Conservation (phyloP, 2,888 invertebrate species). For the Melipona beecheii region DNA sequence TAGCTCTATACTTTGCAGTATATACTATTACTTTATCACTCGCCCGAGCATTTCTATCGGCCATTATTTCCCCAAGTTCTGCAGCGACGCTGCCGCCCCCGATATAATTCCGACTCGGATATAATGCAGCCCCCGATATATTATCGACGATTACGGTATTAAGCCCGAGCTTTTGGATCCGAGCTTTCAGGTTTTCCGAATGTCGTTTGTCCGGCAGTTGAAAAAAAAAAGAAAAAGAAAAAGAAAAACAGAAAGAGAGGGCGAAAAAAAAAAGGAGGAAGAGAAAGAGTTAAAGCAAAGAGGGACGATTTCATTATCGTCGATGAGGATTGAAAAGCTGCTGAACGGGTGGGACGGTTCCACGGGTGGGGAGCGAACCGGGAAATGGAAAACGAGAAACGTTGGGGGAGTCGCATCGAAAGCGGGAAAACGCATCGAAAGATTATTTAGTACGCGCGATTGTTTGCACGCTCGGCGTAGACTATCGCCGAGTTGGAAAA, state of each 20-base stretch:
- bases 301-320: neutral
- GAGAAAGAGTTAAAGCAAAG: no score
- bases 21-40: slow-evolving; percentile 64
- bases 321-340: neutral
- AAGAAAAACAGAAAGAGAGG: neutral
- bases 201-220: slow-evolving; percentile 1
- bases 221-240: accelerated
- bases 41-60: slow-evolving; percentile 66
- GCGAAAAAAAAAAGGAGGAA: no score
- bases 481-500: slow-evolving; percentile 4
- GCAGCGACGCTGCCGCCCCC: slow-evolving; percentile 19
- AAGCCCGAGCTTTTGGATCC: slow-evolving; percentile 40
- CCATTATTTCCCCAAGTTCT: slow-evolving; percentile 66
- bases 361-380: neutral
- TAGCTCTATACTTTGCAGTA: slow-evolving; percentile 58
- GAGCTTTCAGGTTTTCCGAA: slow-evolving; percentile 17
- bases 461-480: neutral
- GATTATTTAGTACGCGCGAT: slow-evolving; percentile 6
- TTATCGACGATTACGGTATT: slow-evolving; percentile 61
- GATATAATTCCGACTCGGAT: slow-evolving; percentile 56
- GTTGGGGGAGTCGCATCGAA: no score
- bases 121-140: slow-evolving; percentile 64
- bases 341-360: neutral
- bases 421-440: neutral
- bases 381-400: no score